Evolutionary conservation across 2,888 invertebrate genomes (phyloP).

Genomic region (Xiphydria camelus): DNA sequence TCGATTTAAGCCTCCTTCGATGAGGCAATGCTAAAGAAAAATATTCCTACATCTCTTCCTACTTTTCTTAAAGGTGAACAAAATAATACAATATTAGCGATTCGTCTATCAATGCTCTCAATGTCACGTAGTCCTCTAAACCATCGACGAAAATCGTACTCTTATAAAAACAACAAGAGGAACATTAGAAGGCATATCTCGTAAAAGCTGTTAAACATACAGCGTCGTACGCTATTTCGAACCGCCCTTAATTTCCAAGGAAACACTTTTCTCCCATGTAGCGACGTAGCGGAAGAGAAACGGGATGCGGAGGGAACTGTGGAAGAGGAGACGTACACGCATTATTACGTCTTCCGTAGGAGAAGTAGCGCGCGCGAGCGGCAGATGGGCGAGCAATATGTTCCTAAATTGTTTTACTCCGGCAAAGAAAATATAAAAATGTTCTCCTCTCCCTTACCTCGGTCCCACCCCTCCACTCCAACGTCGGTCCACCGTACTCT

Average conservation of each 20-base stretch:
- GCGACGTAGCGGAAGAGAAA: neutral
- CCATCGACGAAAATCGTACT: no score
- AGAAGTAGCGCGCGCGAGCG: conserved; percentile 14
- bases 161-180: no score
- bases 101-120: no score
- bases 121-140: no score
- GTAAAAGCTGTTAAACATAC: conserved; percentile 6
- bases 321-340: conserved; percentile 28
- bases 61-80: no score
- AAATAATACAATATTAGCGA: no score
- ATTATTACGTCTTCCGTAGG: conserved; percentile 39
- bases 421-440: conserved; percentile 39
- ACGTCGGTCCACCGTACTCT: conserved; percentile 30
- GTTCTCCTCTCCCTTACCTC: no score
- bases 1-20: no score
- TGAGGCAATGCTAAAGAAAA: no score
- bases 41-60: no score
- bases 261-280: neutral
- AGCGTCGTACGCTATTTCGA: neutral
- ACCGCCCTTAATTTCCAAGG: conserved; percentile 5
- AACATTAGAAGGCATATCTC: conserved; percentile 10
- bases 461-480: neutral
- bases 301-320: neutral
- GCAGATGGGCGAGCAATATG: conserved; percentile 38
- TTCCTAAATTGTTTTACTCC: conserved; percentile 50